Base-by-base conservation (phyloP, 2,113 vertebrate species). In the Corythaeola cristata region DNA sequence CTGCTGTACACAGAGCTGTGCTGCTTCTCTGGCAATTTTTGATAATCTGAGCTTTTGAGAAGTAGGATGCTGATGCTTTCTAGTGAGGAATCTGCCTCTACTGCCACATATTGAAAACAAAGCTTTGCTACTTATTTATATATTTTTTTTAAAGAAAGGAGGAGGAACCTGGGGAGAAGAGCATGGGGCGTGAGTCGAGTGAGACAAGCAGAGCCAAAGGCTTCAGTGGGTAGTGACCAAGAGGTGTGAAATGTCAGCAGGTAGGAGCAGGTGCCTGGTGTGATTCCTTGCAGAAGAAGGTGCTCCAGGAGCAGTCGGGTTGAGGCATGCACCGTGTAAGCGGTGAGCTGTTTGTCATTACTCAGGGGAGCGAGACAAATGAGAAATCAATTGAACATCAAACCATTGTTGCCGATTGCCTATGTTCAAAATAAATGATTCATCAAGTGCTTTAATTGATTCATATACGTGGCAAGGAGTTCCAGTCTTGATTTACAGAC, bases 361-460 rank as follows among this genome's bases (percentile, higher is more conserved):
- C 88, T 90, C 95, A 90, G 96, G 82, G 85, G n/a, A 93, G 75
- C 41, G 59, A 90, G 96, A 96, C 95, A 96, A 96, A 97, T 96
- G 96, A 96, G 95, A 94, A 95, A 95, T 90, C 96, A 94, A 96
- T 96, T 97, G 88, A 90, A 93, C 88, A 93, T 97, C 85, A 96
- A 96, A 94, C 93, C 82, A 77, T 88, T 66, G 88, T 80, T 97
- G 67, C 82, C 86, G 85, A 93, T 95, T 90, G 75, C 79, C 71
- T 88, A 4, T 83, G 92, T 94, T 55, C 59, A 93, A 96, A 96
- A 95, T 85, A 90, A 90, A 80, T 96, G 93, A 97, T 91, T 96
- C 96, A 97, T 71, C 20, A 18, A 88, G 37, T 59, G 59, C 63
- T 93, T 91, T 93, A 93, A 93, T 86, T 94, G 92, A 93, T 96